Percentiles rank a stretch among this genome's conserved stretches.
Evolutionary conservation across 1,140 invertebrate genomes (phyloP).

Genomic region (Protaetia brevitarsis): DNA sequence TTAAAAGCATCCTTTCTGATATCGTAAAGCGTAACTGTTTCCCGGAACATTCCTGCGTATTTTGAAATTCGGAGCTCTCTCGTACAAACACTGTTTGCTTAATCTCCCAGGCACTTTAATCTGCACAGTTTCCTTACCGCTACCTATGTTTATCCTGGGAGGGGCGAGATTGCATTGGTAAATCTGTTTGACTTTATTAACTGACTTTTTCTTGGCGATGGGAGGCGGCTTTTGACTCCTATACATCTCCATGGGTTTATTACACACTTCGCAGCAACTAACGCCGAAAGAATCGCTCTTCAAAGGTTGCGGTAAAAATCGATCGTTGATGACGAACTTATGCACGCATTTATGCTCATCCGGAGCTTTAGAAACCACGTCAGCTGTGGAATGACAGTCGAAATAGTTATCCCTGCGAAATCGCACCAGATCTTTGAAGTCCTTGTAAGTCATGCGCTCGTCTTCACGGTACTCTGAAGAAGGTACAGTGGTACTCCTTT

Average conservation of each 20-base stretch:
- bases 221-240: slow-evolving; percentile 4
- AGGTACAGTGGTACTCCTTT: too few species aligned
- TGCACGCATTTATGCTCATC: slow-evolving; percentile 22
- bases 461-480: too few species aligned
- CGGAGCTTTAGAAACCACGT: neutral
- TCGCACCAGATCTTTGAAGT: neutral
- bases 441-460: neutral
- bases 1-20: slow-evolving; percentile 17
- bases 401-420: slow-evolving; percentile 25
- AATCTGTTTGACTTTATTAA: slow-evolving; percentile 9
- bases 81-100: neutral
- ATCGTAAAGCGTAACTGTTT: slow-evolving; percentile 11
- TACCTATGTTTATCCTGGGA: slow-evolving; percentile 27
- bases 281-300: slow-evolving; percentile 19
- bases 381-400: slow-evolving; percentile 13
- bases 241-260: slow-evolving; percentile 25
- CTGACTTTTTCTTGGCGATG: neutral
- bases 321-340: slow-evolving; percentile 21
- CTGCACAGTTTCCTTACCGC: slow-evolving; percentile 17
- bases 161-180: slow-evolving; percentile 19
- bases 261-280: slow-evolving; percentile 22
- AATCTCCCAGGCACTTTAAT: slow-evolving; percentile 6
- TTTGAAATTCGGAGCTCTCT: neutral
- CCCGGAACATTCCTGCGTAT: neutral
- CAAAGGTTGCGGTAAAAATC: slow-evolving; percentile 20